A percentile compares a stretch with the other conserved stretches of the same genome.
Evolutionary conservation across 2,888 invertebrate genomes (phyloP).

Genomic region (Drosophila stalkeri): DNA sequence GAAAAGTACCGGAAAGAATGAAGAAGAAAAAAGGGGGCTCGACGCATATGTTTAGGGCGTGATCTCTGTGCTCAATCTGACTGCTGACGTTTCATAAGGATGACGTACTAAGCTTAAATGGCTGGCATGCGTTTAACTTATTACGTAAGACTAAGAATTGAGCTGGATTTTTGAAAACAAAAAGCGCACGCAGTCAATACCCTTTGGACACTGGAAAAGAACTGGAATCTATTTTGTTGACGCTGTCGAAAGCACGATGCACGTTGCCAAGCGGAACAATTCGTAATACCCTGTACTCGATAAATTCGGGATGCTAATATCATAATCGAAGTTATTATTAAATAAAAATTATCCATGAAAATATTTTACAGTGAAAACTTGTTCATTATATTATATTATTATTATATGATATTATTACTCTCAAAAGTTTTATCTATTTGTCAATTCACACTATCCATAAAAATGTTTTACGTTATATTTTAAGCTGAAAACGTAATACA

Average conservation of each 20-base stretch:
- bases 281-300: conserved; percentile 24
- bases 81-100: conserved; percentile 11
- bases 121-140: conserved; percentile 4
- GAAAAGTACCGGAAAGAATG: conserved; percentile 11
- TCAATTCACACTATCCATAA: not conserved
- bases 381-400: not conserved
- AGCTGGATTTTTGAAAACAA: conserved; percentile 4
- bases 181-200: conserved; percentile 10
- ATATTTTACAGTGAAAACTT: too few species aligned
- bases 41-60: conserved; percentile 13
- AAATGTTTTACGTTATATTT: not conserved
- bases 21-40: conserved; percentile 37
- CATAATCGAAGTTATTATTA: not conserved
- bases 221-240: not conserved
- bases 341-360: not conserved
- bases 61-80: conserved; percentile 21
- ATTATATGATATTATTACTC: too few species aligned
- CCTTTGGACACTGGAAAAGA: conserved; percentile 4
- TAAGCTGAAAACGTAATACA: not conserved
- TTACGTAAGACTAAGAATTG: conserved; percentile 11
- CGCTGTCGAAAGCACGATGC: not conserved
- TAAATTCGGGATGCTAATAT: not conserved
- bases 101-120: conserved; percentile 13
- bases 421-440: not conserved
- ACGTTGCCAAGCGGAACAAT: conserved; percentile 30